Conservation (phyloP, 2,888 invertebrate species). For the Tetranychus truncatus region DNA sequence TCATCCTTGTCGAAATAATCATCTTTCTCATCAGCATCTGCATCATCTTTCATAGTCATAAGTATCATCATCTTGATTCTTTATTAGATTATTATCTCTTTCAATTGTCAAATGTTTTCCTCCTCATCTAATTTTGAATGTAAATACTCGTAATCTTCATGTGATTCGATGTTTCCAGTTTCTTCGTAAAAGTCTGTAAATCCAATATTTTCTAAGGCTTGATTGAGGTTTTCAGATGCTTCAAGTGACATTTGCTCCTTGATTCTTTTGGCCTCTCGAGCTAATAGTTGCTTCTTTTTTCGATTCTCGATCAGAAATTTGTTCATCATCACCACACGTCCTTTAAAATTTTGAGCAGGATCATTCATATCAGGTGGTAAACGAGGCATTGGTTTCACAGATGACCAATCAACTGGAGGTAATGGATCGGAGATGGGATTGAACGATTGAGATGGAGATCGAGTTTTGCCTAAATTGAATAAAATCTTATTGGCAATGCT, state of each 20-base stretch:
- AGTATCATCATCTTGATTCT: background rate
- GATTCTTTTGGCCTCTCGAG: conserved; percentile 10
- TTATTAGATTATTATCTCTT: background rate
- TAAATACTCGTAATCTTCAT: background rate
- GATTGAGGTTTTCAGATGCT: background rate
- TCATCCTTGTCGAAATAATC: background rate
- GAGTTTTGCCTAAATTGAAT: conserved; percentile 13
- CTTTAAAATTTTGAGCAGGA: conserved; percentile 13
- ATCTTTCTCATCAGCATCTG: background rate
- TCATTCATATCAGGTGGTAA: conserved; percentile 5
- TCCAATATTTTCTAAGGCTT: background rate
- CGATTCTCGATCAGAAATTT: conserved; percentile 16
- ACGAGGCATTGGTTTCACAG: background rate
- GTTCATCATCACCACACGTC: conserved; percentile 18
- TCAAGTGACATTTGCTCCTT: background rate
- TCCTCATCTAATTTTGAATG: background rate
- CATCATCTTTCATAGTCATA: background rate
- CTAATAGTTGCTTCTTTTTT: conserved; percentile 11
- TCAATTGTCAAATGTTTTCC: background rate
- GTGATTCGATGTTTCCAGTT: background rate
- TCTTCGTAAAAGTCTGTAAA: background rate
- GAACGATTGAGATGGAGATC: conserved; percentile 15
- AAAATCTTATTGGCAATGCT: conserved; percentile 16
- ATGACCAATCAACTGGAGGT: conserved; percentile 16
- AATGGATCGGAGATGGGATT: conserved; percentile 18